phyloP scores from a whole-genome alignment of 2,113 vertebrate genomes.

The Penelope pileata region DNA sequence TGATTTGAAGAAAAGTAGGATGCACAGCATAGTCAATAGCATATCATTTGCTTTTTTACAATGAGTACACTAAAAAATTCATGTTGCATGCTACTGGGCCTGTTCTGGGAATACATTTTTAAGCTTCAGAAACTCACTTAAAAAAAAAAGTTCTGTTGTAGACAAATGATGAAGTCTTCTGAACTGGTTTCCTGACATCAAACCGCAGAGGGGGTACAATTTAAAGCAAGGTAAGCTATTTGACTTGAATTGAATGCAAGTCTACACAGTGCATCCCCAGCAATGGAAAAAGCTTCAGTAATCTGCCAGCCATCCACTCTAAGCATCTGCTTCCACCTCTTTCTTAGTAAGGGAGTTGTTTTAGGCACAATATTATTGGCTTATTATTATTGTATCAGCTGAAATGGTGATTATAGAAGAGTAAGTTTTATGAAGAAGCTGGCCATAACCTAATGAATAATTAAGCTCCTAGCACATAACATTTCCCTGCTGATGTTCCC shows the following conservation, averaged over 20 bases:
- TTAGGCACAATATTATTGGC: not conserved
- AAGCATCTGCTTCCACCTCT: not conserved
- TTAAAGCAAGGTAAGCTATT: not conserved
- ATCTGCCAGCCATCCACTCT: not conserved
- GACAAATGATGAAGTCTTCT: not conserved
- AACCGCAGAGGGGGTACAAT: not conserved
- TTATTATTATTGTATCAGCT: not conserved
- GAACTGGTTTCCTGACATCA: not conserved
- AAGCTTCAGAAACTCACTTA: not conserved
- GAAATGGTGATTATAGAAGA: not conserved
- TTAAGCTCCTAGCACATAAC: not conserved
- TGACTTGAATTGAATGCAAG: not conserved
- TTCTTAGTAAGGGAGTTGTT: not conserved
- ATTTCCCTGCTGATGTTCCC: not conserved
- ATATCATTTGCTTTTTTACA: not conserved
- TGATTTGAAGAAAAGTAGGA: not conserved
- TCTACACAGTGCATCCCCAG: not conserved
- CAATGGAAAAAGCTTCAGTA: not conserved
- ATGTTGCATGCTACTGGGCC: not conserved
- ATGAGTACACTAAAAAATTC: not conserved
- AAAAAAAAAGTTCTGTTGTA: not conserved
- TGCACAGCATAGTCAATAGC: not conserved
- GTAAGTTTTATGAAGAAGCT: not conserved
- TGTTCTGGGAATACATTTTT: not conserved
- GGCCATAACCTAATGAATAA: not conserved